Base-by-base conservation (phyloP, 2,888 invertebrate genomes). In the Luperina nickerlii region DNA sequence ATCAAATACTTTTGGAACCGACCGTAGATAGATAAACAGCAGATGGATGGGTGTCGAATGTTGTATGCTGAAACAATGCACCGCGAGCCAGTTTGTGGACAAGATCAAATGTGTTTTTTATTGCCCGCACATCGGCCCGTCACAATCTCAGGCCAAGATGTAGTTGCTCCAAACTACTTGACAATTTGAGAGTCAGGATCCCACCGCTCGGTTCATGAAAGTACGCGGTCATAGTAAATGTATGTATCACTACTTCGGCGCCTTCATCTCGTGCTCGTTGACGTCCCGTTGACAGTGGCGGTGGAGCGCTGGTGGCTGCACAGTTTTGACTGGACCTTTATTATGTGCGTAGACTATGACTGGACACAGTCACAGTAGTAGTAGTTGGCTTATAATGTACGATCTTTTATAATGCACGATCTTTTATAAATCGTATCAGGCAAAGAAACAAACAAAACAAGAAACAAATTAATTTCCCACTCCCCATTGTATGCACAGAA, bases 371-470 rank as follows among this genome's bases (percentile, higher is more conserved):
- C 51, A 69, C 51, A 32, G 32, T 51, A 20, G 18, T 51, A 51
- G 18, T 20, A 51, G 15, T 32, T 8, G 13, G 8, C 20, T 51
- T 51, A 15, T 32, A 32, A 32, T 32, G 32, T 32, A 32, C 32
- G 32, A 32, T 32, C 32, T 32, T 9, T 15, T 15, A 70, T 5
- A 51, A 24, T 51, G 51, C 24, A 51, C 24, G 5, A 32, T 38
- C 15, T 70, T 32, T 32, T 54, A 32, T 38, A 11, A 38, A n/a
- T n/a, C 2, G n/a, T 38, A 11, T 7, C 7, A 60, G 48, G 13
- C n/a, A 27, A 57, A 74, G 38, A 27, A 68, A 62, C 7, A n/a
- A 18, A 20, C 20, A 54, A 67, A 82, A 71, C 54, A 54, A 80
- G 24, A 80, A 80, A 74, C 42, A 57, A 66, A 60, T 67, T 9